Base-by-base conservation (phyloP, 2,113 vertebrate species). In the Rhinichthys klamathensis region DNA sequence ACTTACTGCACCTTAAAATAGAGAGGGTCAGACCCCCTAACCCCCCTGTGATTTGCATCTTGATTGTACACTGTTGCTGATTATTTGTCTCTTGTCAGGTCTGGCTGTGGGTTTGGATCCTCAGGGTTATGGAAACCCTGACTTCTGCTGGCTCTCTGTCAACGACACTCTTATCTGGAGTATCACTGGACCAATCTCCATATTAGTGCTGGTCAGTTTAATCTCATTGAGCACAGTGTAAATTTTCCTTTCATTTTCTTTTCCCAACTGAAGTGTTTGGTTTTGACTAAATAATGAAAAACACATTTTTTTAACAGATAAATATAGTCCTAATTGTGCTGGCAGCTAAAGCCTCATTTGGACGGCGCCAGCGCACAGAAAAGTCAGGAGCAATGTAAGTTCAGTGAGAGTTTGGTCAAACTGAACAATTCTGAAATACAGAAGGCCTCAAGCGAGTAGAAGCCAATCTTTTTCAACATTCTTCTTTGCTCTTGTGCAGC, bases 121-220 rank as follows among this genome's bases (percentile, higher is more conserved):
- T 65, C 95, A 97, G 88, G 96, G 96, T 75, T 97, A 97, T 0
- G 96, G 96, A 21, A 97, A 97, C 90, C 95, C 96, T 3, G 96
- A 97, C 89, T 97, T 97, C 92, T 97, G 96, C 92, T 97, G 96
- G 96, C 91, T 97, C 2, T 97, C 96, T 58, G 93, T 97, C 54
- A 93, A 95, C 0, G 96, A 97, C 90, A 96, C 95, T 0, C 94
- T 97, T 0, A 96, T 97, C 82, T 97, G 96, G 96, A 97, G 96
- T 88, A 95, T 97, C 0, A 95, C 94, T 0, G 96, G 96, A 7
- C 96, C 96, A 82, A 92, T 97, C 0, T 75, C 91, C 25, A 90
- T 96, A 12, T 93, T 96, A 56, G 95, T 96, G 2, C 75, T 95
- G 88, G 95, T 96, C 91, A 90, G 93, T 79, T 38, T n/a, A n/a